Conservation (phyloP, 1,140 invertebrate genomes). For the Macrosteles quadrilineatus region DNA sequence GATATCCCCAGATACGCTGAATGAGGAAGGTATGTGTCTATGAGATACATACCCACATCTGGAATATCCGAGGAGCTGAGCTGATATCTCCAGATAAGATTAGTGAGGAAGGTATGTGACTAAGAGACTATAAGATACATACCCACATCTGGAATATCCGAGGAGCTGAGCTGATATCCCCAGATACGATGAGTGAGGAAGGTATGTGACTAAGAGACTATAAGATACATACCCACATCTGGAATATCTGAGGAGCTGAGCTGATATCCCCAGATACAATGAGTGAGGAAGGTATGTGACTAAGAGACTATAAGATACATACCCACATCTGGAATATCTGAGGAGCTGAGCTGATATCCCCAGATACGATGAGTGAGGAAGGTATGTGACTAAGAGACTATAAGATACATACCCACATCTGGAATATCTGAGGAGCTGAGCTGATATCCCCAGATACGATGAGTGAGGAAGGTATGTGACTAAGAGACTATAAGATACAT, state of each 20-base stretch:
- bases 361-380: neutral
- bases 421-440: neutral
- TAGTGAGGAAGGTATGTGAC: neutral
- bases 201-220: conserved; percentile 7
- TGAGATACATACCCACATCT: neutral
- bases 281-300: neutral
- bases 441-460: neutral
- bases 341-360: neutral
- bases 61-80: neutral
- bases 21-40: too few species aligned
- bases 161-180: neutral
- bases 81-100: neutral
- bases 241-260: neutral
- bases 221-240: neutral
- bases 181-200: neutral
- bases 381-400: conserved; percentile 7
- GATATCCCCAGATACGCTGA: too few species aligned
- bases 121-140: neutral
- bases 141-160: neutral
- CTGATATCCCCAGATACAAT: neutral
- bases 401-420: neutral
- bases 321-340: neutral
- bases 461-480: neutral
- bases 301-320: neutral
- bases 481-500: neutral